Conservation (phyloP, 2,113 vertebrate species). For the Hyla sarda region DNA sequence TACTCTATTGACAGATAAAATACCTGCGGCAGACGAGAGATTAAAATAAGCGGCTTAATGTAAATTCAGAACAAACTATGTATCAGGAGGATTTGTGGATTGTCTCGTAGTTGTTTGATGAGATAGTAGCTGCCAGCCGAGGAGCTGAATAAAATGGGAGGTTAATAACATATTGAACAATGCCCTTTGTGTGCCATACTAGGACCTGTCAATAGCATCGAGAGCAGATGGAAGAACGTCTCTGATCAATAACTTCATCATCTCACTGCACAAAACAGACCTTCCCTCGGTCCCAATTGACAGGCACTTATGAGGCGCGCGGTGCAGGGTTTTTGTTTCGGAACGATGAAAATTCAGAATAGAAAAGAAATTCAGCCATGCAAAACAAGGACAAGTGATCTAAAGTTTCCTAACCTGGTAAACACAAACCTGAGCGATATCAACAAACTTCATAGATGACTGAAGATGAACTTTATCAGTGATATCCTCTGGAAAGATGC, state of each 20-base stretch:
- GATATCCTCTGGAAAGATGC: not conserved
- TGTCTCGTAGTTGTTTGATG: conserved; percentile 7
- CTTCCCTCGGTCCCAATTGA: not conserved
- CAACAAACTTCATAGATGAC: not conserved
- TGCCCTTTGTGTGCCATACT: not conserved
- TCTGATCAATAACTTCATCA: conserved; percentile 20
- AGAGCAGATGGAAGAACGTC: conserved; percentile 36
- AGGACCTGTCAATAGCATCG: not conserved
- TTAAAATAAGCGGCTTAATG: conserved; percentile 30
- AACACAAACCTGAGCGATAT: not conserved
- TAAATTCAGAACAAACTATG: conserved; percentile 2
- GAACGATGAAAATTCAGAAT: not conserved
- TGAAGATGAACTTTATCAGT: not conserved
- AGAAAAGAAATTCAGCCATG: not conserved
- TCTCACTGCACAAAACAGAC: not conserved
- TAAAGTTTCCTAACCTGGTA: not conserved
- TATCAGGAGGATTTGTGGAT: conserved; percentile 34
- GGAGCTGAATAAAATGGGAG: conserved; percentile 5
- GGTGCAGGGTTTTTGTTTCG: not conserved
- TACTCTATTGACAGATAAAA: conserved; percentile 3
- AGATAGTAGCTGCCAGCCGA: not conserved
- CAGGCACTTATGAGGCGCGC: not conserved
- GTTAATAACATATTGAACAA: conserved; percentile 46
- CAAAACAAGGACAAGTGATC: not conserved
- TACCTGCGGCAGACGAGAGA: conserved; percentile 20